These are phyloP conservation scores for Urocitellus parryii DNA, from an alignment of 2,113 vertebrate genomes.

Conservation along the genomic window DNA sequence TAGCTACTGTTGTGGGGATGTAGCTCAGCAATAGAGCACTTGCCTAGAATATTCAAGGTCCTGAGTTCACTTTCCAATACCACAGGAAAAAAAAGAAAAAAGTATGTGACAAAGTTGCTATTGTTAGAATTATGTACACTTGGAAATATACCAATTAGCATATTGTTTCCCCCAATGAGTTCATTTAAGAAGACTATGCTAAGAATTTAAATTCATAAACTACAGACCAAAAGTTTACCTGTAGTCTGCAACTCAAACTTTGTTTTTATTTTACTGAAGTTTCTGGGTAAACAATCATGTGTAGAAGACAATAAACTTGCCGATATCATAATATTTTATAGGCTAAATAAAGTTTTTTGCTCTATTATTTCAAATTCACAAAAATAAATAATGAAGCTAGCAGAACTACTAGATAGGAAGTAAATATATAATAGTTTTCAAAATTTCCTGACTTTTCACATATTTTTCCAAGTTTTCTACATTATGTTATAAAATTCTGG, in stretches of 20 bases:
- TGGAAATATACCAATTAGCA: background rate
- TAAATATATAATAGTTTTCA: background rate
- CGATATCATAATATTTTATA: background rate
- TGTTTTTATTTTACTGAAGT: background rate
- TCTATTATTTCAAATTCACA: conserved; percentile 23
- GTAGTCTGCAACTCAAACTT: background rate
- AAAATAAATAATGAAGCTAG: background rate
- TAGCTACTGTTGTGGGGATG: background rate
- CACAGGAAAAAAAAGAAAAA: too few species aligned
- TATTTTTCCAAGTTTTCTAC: conserved; percentile 22
- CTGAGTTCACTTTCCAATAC: too few species aligned
- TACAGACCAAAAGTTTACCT: background rate
- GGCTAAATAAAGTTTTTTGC: background rate
- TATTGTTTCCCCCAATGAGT: background rate
- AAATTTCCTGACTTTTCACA: conserved; percentile 24
- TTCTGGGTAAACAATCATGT: background rate
- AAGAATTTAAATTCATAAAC: conserved; percentile 43
- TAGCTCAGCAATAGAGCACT: too few species aligned
- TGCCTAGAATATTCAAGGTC: too few species aligned
- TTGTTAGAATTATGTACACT: background rate
- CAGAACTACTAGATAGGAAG: background rate
- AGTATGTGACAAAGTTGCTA: background rate
- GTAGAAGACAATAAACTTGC: background rate
- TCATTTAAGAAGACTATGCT: background rate
- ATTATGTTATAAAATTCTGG: background rate